Conservation (phyloP, 2,797 vertebrate genomes). For the Sus cebifrons region DNA sequence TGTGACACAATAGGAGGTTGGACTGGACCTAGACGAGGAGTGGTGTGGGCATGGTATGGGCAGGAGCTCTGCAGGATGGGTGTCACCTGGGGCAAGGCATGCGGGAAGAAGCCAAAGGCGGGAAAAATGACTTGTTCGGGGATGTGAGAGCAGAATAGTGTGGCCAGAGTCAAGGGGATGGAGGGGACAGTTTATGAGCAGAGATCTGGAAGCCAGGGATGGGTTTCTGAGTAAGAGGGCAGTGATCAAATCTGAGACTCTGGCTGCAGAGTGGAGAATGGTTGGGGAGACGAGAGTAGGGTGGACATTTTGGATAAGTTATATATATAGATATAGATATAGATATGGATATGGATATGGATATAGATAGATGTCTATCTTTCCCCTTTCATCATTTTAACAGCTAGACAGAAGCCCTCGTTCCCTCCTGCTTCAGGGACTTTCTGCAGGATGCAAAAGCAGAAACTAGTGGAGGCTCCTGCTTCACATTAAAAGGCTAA, state of each 20-base stretch:
- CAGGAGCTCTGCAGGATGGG: background rate
- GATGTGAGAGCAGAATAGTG: background rate
- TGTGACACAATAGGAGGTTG: background rate
- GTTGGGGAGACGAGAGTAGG: background rate
- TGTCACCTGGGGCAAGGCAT: background rate
- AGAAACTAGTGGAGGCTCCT: background rate
- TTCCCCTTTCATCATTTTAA: background rate
- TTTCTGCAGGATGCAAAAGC: background rate
- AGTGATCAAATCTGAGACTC: background rate
- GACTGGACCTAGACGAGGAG: background rate
- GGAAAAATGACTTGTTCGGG: background rate
- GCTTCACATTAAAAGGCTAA: background rate
- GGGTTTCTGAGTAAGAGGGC: background rate
- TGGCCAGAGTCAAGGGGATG: background rate
- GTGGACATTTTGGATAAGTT: background rate
- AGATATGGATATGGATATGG: no score
- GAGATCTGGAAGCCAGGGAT: background rate
- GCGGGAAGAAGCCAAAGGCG: background rate
- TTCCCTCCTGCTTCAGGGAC: background rate
- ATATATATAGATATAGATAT: no score
- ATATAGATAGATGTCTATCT: no score
- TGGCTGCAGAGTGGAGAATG: background rate
- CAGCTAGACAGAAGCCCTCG: background rate
- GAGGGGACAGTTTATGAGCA: background rate
- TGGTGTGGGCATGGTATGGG: accelerated